Base-by-base conservation (phyloP, 2,797 vertebrate genomes). In the Trachops cirrhosus region DNA sequence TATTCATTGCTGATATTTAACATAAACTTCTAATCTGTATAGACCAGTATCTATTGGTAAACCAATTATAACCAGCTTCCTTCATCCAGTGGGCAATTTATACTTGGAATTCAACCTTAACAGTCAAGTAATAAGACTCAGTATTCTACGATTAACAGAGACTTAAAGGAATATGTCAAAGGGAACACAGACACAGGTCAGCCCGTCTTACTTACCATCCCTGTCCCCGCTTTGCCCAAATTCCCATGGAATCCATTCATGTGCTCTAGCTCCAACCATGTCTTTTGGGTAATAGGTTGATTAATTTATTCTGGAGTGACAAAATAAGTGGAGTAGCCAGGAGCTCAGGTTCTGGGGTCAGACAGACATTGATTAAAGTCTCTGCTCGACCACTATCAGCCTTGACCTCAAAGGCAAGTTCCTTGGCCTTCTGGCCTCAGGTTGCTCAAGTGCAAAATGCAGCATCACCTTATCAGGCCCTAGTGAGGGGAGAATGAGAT, bases 91-190 rank as follows among this genome's bases (percentile, higher is more conserved):
- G 18, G 73, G 39, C 59, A 78, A 32, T 34, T 50, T 86, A 34
- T 39, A 74, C 78, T 57, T 91, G 46, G 78, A 92, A 91, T 78
- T 86, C 96, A 93, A 91, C 34, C 46, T 84, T 18, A 39, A 34
- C 16, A 32, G 29, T 87, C 79, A 67, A 79, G 74, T 77, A 94
- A 39, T 92, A 96, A 88, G 71, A 74, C 29, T 74, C 39, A 16
- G 50, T 32, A 52, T 54, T 77, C 82, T 59, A 29, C 9, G 48
- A 34, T 82, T 21, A 41, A 44, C n/a, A 82, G 54, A 74, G 34
- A 46, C 50, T 84, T 93, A 90, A 82, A 91, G n/a, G 48, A 39
- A 75, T 32, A 48, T 0, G 50, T 62, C 44, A 50, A 39, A 89
- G 89, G 46, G 48, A 64, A 70, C 1, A 8, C 7, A 84, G 79